Evolutionary conservation across 2,113 vertebrate species (phyloP).

Genomic region (Tor tambroides): DNA sequence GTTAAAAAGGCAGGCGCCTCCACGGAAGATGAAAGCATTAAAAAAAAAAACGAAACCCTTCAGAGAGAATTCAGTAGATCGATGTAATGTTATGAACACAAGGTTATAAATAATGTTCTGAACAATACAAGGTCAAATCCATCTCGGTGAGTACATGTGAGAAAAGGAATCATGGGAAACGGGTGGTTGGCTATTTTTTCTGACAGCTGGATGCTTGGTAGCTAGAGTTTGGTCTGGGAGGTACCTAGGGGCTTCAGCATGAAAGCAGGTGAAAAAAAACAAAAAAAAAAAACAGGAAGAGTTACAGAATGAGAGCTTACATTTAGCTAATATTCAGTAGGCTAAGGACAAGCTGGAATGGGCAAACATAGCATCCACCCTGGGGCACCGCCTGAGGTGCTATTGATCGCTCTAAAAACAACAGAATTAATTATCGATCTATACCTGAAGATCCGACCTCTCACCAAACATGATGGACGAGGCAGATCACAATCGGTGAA

Average conservation of each 20-base stretch:
- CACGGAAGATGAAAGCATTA: not conserved
- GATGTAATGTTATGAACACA: constrained; percentile 11
- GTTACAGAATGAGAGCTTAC: constrained; percentile 18
- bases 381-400: constrained; percentile 58
- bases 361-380: constrained; percentile 54
- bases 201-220: not conserved
- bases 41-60: not conserved
- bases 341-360: constrained; percentile 62
- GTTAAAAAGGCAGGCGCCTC: constrained; percentile 8
- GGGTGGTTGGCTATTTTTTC: not conserved
- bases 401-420: constrained; percentile 73
- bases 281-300: not conserved
- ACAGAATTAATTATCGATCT: constrained; percentile 80
- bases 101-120: constrained; percentile 12
- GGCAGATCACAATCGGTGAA: constrained; percentile 22
- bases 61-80: not conserved
- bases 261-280: no score
- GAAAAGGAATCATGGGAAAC: constrained; percentile 15
- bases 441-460: constrained; percentile 63
- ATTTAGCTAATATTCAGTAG: constrained; percentile 47
- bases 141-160: not conserved
- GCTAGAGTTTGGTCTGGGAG: not conserved
- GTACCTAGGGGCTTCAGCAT: not conserved
- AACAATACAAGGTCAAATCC: constrained; percentile 26
- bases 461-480: constrained; percentile 48